A percentile compares a stretch with the other conserved stretches of the same genome.
phyloP scores from a whole-genome alignment of 37 sponge, comb jelly and placozoan genomes.

The Oopsacas minuta region DNA sequence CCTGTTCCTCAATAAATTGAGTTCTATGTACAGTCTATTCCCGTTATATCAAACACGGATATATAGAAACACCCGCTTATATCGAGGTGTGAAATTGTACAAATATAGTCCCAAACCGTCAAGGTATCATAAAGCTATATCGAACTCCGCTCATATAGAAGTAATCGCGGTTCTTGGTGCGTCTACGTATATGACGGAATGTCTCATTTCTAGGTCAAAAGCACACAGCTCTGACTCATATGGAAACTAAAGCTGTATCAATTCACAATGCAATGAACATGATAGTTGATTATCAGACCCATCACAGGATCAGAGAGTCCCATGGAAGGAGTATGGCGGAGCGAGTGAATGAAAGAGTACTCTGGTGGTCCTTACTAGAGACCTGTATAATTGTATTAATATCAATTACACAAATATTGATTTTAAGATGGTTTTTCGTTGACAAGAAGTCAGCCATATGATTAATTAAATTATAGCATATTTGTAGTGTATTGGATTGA shows the following conservation, averaged over 20 bases:
- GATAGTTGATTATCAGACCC: constrained; percentile 79
- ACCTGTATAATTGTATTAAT: constrained; percentile 62
- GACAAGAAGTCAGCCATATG: constrained; percentile 57
- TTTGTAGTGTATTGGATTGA: no score
- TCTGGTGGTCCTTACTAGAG: constrained; percentile 82
- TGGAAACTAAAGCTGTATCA: constrained; percentile 65
- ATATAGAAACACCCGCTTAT: no score
- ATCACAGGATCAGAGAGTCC: constrained; percentile 40
- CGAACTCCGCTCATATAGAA: no score
- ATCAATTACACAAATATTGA: constrained; percentile 61
- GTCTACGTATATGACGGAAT: not conserved
- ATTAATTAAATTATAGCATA: not conserved
- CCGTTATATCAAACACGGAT: no score
- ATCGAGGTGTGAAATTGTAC: no score
- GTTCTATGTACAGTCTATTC: no score
- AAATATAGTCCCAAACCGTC: no score
- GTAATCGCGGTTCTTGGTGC: no score
- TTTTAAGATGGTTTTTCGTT: constrained; percentile 82
- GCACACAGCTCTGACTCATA: constrained; percentile 73
- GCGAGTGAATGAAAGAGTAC: constrained; percentile 59
- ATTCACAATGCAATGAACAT: constrained; percentile 81
- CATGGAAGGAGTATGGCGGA: constrained; percentile 67
- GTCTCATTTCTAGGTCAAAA: not conserved
- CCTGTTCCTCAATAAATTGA: no score
- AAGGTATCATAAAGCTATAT: no score